Evolutionary conservation across 2,113 vertebrate genomes (phyloP).

Genomic region (Nothobranchius kuhntae): DNA sequence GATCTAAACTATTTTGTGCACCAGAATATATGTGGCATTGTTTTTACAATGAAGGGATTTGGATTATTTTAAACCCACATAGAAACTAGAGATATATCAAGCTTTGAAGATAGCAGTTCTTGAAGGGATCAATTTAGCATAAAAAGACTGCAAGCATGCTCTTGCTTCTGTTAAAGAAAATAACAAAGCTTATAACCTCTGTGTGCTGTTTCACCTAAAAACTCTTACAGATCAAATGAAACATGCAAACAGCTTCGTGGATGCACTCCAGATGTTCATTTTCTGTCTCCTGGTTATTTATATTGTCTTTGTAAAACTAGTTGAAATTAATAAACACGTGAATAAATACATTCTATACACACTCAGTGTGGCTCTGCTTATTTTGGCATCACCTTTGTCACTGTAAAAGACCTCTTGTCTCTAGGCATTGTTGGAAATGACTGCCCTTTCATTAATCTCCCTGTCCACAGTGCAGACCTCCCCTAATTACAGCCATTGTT

Average conservation of each 20-base stretch:
- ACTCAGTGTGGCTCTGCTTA: conserved; percentile 24
- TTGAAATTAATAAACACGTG: neutral
- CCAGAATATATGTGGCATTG: neutral
- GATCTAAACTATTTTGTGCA: neutral
- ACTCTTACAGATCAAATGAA: neutral
- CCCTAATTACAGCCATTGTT: conserved; percentile 77
- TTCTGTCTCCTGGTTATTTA: neutral
- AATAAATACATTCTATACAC: neutral
- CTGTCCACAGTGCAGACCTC: conserved; percentile 67
- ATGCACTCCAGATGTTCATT: neutral
- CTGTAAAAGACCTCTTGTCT: conserved; percentile 62
- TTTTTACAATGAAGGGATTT: neutral
- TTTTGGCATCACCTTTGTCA: conserved; percentile 58
- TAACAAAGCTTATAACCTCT: neutral
- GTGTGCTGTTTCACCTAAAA: neutral
- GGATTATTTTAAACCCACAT: neutral
- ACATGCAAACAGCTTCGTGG: neutral
- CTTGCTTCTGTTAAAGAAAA: neutral
- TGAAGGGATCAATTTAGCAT: too few relatives aligned
- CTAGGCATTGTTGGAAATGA: conserved; percentile 60
- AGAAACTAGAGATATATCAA: neutral
- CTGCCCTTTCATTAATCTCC: conserved; percentile 75
- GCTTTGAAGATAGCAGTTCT: too few relatives aligned
- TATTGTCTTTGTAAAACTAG: neutral
- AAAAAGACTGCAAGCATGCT: neutral